Evolutionary conservation across 2,888 invertebrate species (phyloP).

Genomic region (Drosophila prolongata): DNA sequence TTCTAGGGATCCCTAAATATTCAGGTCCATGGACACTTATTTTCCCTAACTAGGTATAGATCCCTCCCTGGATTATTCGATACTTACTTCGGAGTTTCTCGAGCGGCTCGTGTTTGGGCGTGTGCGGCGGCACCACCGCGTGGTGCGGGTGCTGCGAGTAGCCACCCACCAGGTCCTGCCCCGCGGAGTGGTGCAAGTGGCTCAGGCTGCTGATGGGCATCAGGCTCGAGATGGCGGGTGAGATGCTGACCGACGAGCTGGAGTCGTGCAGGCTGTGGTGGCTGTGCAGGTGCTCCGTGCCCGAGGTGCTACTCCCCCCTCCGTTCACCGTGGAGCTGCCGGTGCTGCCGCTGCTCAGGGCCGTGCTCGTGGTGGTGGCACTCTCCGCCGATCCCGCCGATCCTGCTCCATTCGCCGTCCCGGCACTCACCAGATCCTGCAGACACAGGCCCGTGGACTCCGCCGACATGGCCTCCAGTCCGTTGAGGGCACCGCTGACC

Average conservation of each 20-base stretch:
- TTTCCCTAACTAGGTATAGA: too few species aligned
- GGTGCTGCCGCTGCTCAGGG: slow-evolving; percentile 80
- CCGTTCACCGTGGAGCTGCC: slow-evolving; percentile 82
- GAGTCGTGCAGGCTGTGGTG: slow-evolving; percentile 85
- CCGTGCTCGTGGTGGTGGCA: slow-evolving; percentile 80
- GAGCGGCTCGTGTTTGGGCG: slow-evolving; percentile 87
- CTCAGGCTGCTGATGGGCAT: slow-evolving; percentile 85
- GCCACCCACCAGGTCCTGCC: slow-evolving; percentile 85
- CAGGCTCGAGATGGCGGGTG: slow-evolving; percentile 86
- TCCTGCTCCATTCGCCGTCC: slow-evolving; percentile 84
- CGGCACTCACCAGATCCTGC: slow-evolving; percentile 88
- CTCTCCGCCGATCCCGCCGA: slow-evolving; percentile 81
- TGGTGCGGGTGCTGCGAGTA: slow-evolving; percentile 86
- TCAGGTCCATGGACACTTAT: too few species aligned
- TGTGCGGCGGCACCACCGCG: slow-evolving; percentile 86
- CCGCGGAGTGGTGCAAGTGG: slow-evolving; percentile 83
- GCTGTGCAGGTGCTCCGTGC: slow-evolving; percentile 83
- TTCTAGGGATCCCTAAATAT: too few species aligned
- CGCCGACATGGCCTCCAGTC: slow-evolving; percentile 86
- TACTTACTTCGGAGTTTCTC: slow-evolving; percentile 90
- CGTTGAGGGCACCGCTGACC: slow-evolving; percentile 76
- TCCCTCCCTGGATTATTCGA: slow-evolving; percentile 53
- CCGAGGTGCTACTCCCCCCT: slow-evolving; percentile 76
- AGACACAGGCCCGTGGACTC: slow-evolving; percentile 88
- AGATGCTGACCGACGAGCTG: slow-evolving; percentile 86